Conservation (phyloP, 2,888 invertebrate species). For the Shargacucullia verbasci region DNA sequence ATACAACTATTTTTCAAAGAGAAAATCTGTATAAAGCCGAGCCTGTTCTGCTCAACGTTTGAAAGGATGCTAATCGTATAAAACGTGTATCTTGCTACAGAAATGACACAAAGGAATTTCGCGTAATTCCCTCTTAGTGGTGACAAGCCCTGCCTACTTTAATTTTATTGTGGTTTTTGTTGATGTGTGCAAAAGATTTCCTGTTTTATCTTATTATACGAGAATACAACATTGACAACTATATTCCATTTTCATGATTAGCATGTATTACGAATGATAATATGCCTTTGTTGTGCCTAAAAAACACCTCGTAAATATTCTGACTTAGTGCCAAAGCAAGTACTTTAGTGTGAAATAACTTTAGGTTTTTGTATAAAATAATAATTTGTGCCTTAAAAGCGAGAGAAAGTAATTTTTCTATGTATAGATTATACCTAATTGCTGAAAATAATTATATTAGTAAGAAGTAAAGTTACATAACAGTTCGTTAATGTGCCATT, state of each 20-base stretch:
- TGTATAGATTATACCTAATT: constrained; percentile 19
- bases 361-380: too few relatives aligned
- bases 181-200: constrained; percentile 36
- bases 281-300: neutral
- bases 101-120: constrained; percentile 53
- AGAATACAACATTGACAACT: constrained; percentile 27
- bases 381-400: constrained; percentile 15
- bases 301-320: neutral
- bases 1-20: constrained; percentile 29
- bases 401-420: constrained; percentile 17
- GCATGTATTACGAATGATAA: constrained; percentile 20
- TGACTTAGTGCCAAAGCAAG: neutral
- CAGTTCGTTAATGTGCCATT: constrained; percentile 20
- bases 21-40: constrained; percentile 32
- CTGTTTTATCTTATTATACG: constrained; percentile 33
- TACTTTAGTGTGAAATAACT: too few relatives aligned
- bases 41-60: constrained; percentile 25
- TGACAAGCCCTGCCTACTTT: constrained; percentile 33
- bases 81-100: constrained; percentile 23
- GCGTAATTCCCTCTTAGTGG: constrained; percentile 51
- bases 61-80: constrained; percentile 45
- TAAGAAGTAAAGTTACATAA: constrained; percentile 4
- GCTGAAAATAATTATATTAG: constrained; percentile 12
- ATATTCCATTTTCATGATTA: constrained; percentile 48
- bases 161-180: constrained; percentile 45